Base-by-base conservation (phyloP, 2,888 invertebrate species). In the Listrodromus nycthemerus region DNA sequence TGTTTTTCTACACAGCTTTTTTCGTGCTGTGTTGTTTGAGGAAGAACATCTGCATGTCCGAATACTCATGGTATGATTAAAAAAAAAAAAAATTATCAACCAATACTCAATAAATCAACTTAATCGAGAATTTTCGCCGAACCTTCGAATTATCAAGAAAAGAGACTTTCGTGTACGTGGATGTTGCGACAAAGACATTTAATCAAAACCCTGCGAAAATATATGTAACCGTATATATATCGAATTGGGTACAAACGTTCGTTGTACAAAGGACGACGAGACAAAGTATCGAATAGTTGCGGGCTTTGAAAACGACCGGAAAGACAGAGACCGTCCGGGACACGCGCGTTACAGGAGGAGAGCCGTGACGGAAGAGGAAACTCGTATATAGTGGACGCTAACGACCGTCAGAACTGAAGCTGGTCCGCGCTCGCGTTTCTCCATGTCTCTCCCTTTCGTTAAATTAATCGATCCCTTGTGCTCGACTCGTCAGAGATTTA, bases 381-480 rank as follows among this genome's bases (percentile, higher is more conserved):
- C 81, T 78, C 70, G 67, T 83, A 75, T 73, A 73, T 37, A 79
- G 58, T 69, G 75, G 71, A 78, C 74, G 75, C 78, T 81, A 83
- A 85, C 78, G 78, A 83, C 70, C 80, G 77, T 84, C 80, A 74
- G 80, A 78, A 84, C 67, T 69, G 74, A 77, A 78, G 48, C 77
- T 65, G 30, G 52, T 65, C 41, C 16, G 27, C 33, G 13, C 67
- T 61, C 61, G 45, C 58, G 45, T 30, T 67, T 52, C 75, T 78
- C 63, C 45, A 21, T 50, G 21, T 30, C 55, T 67, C 37, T 71
- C 50, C 55, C 65, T 50, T 67, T 37, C 78, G 71, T 58, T 63
- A 78, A 63, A 83, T 73, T 77, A 77, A 84, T 84, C 83, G 83
- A 84, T 80, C 83, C 74, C 80, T 73, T 77, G 80, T 77, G 80